Base-by-base conservation (phyloP, 2,888 invertebrate genomes). In the Xestia rhomboidea region DNA sequence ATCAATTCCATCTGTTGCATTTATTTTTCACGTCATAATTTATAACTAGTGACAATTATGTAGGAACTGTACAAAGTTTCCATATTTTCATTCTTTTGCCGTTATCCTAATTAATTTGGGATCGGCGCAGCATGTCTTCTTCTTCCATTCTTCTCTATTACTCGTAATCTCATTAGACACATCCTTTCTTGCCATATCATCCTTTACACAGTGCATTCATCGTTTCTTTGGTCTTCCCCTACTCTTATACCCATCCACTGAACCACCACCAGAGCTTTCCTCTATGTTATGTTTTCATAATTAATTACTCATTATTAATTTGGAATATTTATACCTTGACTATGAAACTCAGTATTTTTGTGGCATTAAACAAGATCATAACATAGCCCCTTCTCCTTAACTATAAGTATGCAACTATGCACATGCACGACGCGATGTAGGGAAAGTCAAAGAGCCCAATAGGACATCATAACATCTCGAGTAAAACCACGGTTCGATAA, bases 381-480 rank as follows among this genome's bases (percentile, higher is more conserved):
- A 51, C 27, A 51, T 34, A 51, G 10, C 2, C 15, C 34, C 10
- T 21, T 34, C 0, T 11, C 60, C 11, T 49, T 54, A 41, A 0
- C 6, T n/a, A 18, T 54, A 69, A 54, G 38, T 24, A 38, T 21
- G 38, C 24, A 54, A 54, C 41, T 21, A 41, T 38, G 11, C 46
- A 54, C 73, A 76, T 67, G 8, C 49, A 68, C 66, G 24, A 73
- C 69, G 4, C 34, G n/a, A n/a, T n/a, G 51, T 68, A 77, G 87
- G 82, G 87, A 85, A 85, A 85, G 87, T 85, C 82, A 77, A 68
- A 71, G 44, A 73, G 68, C 75, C 76, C 66, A 84, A 85, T 73
- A 77, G 84, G 78, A 81, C 84, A 83, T 86, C 88, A 88, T 88
- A 84, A 74, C 81, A 69, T 84, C 81, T 77, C 77, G 60, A 74